Evolutionary conservation across 1,140 invertebrate genomes (phyloP), one percentile per base, ranked within the genome.

Genomic region (Drosophila eugracilis): DNA sequence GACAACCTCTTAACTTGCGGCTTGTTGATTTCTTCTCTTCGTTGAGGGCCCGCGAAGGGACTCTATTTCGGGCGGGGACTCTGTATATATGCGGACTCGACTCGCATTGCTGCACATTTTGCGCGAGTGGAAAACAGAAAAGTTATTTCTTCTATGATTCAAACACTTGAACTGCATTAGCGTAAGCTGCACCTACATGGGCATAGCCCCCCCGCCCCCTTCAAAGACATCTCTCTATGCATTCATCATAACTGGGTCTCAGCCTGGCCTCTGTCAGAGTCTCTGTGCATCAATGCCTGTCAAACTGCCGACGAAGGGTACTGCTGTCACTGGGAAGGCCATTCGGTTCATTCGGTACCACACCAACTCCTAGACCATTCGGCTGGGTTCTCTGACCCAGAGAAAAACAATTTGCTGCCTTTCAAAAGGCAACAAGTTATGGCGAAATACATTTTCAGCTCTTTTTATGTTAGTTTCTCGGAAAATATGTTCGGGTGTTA

Each of bases 81-180:
- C 44, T 48, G 44, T 28, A n/a, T n/a, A n/a, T n/a, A 24, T 48
- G 47, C 12, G 47, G 54, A 58, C 28, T 44, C 59, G 63, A 50
- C 65, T 70, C 73, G 76, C 76, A 58, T 63, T 78, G 76, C 75
- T 79, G 69, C 69, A 80, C 77, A 81, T 80, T 79, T 79, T 62
- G 49, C 60, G 50, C 34, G 49, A 24, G 22, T 15, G 30, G 2
- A 54, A 39, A 63, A 62, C 57, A 79, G 49, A 83, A 78, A 71
- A 83, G 65, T 72, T 72, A 80, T 67, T 86, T 84, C 81, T 86
- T 80, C 66, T 80, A 86, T 85, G 80, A 86, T 86, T 74, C 78
- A 60, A 88, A 63, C 81, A 86, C 81, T 86, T 86, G 83, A 86
- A 75, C 83, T 88, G 81, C 81, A 86, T 86, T 86, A 86, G 78